Evolutionary conservation across 2,113 vertebrate species (phyloP).

Genomic region (Tonatia bakeri): DNA sequence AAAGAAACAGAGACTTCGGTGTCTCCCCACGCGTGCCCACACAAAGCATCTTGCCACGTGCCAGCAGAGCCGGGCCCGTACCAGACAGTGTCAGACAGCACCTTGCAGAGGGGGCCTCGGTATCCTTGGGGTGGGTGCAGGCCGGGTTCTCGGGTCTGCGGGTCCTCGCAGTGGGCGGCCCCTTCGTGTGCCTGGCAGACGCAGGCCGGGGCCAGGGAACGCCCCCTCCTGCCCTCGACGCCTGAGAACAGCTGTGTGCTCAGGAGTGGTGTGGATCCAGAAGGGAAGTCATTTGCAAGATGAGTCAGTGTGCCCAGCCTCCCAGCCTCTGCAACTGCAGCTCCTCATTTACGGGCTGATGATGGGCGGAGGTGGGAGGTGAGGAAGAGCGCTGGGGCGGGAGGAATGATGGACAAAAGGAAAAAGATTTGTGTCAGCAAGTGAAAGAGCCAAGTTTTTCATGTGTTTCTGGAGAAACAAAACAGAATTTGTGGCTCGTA

Average conservation of each 20-base stretch:
- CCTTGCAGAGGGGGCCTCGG: background rate
- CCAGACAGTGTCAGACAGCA: background rate
- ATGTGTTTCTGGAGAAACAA: constrained; percentile 51
- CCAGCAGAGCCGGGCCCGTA: fast-evolving
- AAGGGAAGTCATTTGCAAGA: background rate
- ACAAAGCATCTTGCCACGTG: fast-evolving
- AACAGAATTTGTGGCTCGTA: background rate
- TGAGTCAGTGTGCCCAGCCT: background rate
- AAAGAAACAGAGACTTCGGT: background rate
- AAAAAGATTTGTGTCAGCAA: constrained; percentile 43
- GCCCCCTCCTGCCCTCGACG: background rate
- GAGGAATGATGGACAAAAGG: background rate
- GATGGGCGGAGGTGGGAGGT: background rate
- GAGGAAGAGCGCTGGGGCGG: background rate
- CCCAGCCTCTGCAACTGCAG: background rate
- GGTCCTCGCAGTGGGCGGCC: fast-evolving
- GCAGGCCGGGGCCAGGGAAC: background rate
- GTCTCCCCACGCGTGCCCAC: fast-evolving
- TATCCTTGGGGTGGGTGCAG: fast-evolving
- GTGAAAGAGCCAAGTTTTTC: constrained; percentile 36
- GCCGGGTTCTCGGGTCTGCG: fast-evolving
- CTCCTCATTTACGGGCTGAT: background rate
- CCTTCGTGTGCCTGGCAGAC: background rate
- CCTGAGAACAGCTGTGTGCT: background rate
- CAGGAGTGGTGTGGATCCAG: background rate